phyloP scores from a whole-genome alignment of 2,888 invertebrate species.

The Agonopterix arenella region DNA sequence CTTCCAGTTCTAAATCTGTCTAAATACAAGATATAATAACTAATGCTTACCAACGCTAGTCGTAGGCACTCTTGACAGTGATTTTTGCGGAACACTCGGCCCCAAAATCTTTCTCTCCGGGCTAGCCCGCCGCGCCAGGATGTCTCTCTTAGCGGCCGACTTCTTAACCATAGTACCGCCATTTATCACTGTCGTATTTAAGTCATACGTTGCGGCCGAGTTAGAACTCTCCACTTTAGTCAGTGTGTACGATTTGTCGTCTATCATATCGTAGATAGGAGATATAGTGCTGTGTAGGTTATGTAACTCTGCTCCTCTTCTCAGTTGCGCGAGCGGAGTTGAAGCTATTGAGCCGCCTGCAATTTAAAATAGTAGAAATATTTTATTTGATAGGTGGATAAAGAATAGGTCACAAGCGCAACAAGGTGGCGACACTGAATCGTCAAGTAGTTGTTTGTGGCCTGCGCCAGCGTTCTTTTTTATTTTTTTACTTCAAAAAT shows the following conservation, averaged over 20 bases:
- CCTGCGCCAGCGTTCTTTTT: too few relatives aligned
- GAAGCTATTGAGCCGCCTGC: slow-evolving; percentile 56
- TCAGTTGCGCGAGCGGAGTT: slow-evolving; percentile 48
- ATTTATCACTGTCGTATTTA: slow-evolving; percentile 49
- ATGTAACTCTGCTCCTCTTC: slow-evolving; percentile 41
- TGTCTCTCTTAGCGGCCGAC: slow-evolving; percentile 46
- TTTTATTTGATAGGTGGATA: too few relatives aligned
- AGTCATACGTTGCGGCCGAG: slow-evolving; percentile 28
- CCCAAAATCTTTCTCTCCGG: slow-evolving; percentile 44
- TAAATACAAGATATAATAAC: too few relatives aligned
- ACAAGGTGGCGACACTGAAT: too few relatives aligned
- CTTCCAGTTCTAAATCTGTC: too few relatives aligned
- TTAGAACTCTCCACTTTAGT: slow-evolving; percentile 28
- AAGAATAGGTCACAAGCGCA: too few relatives aligned
- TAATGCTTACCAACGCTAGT: slow-evolving; percentile 32
- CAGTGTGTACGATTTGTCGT: slow-evolving; percentile 48
- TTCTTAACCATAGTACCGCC: slow-evolving; percentile 53
- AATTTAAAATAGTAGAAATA: not conserved
- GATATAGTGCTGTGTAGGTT: slow-evolving; percentile 60
- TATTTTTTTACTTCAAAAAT: too few relatives aligned
- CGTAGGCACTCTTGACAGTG: slow-evolving; percentile 16
- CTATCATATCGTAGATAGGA: slow-evolving; percentile 53
- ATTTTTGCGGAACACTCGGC: slow-evolving; percentile 22
- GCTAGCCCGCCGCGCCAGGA: slow-evolving; percentile 36
- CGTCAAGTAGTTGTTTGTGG: too few relatives aligned